Base-by-base conservation (phyloP, 1,140 invertebrate species). In the Eumeta japonica region DNA sequence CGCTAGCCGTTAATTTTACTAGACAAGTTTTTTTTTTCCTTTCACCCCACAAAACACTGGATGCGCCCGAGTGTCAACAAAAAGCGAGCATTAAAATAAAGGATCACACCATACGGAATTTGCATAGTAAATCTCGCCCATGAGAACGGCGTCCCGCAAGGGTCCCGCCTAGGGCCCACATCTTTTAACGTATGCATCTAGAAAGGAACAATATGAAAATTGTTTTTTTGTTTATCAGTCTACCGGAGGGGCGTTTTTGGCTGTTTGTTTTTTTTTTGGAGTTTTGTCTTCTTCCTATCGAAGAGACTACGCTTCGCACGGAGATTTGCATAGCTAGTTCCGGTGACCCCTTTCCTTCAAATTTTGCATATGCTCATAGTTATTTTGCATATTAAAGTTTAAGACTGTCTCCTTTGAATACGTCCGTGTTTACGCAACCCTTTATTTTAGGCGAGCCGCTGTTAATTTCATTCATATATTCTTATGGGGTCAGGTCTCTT, bases 11-110 rank as follows among this genome's bases (percentile, higher is more conserved):
- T 74, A 71, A 70, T 72, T 68, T 67, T 50, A 49, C 39, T 41
- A 46, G 36, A 41, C 37, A 35, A 43, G 58, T 60, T 61, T 73
- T 64, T 52, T 58, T 47, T 55, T 55, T 45, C 50, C 35, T 38
- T 27, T 50, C 52, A 59, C 64, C 64, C 64, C 52, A 63, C 55
- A 57, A 45, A 50, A 37, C 18, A n/a, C 32, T 66, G 46, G 55
- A 64, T 55, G n/a, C n/a, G n/a, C n/a, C n/a, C n/a, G n/a, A 43
- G 60, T 60, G 56, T 53, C 50, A 61, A 59, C 57, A 73, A 62
- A 74, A 74, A 58, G 62, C 55, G 63, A 68, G 50, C 48, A 71
- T 74, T 74, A 74, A 74, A 74, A 74, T 74, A 74, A 72, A 74
- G 68, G 66, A 74, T 70, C 62, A 67, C 52, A 50, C 44, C 48